Evolutionary conservation across 2,797 vertebrate genomes (phyloP).

Genomic region (Crocodylus rhombifer): DNA sequence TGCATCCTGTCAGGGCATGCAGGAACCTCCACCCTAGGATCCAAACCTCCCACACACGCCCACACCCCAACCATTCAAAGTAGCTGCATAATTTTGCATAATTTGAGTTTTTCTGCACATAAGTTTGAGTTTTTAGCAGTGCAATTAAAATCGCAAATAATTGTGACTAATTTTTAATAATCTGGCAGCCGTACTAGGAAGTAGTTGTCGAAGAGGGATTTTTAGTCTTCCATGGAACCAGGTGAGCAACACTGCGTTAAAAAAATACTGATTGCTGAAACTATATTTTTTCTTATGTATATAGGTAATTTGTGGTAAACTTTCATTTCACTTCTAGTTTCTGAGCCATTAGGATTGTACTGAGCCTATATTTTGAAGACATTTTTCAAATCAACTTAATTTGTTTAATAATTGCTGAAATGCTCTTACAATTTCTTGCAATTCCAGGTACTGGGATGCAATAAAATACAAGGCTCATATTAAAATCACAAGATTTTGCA

Average conservation of each 20-base stretch:
- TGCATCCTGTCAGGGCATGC: no score
- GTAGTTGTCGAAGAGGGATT: no score
- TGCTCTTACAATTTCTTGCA: background rate
- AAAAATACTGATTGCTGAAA: background rate
- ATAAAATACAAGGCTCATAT: background rate
- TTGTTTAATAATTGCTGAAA: background rate
- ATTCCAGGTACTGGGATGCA: background rate
- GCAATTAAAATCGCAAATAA: no score
- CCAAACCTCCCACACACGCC: no score
- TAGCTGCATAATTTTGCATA: no score
- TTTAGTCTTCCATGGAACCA: background rate
- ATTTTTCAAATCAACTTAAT: background rate
- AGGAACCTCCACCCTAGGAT: no score
- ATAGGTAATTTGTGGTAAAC: background rate
- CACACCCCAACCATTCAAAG: no score
- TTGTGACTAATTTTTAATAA: no score
- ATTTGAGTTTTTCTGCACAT: no score
- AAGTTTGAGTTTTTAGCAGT: no score
- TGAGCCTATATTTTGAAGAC: background rate
- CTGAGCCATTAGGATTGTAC: background rate
- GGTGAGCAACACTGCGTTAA: background rate
- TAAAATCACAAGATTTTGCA: background rate
- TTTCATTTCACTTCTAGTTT: background rate
- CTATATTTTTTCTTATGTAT: background rate
- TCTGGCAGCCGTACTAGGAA: no score